Percentiles rank a stretch among this genome's conserved stretches.
Conservation (phyloP, 2,888 invertebrate species). For the Polyommatus iphigenia region DNA sequence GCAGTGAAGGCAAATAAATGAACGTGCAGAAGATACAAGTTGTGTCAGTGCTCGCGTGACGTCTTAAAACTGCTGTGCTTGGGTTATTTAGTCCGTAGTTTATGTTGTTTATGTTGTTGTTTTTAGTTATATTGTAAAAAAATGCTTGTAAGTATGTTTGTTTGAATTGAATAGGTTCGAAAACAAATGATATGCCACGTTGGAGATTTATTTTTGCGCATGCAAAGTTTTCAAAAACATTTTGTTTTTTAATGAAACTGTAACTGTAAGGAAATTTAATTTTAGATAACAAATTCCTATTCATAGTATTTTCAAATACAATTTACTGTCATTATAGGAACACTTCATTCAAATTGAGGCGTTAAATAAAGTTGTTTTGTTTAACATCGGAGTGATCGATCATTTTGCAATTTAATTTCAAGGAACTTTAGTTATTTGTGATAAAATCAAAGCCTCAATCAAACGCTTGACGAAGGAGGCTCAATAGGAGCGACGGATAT, state of each 20-base stretch:
- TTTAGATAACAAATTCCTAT: neutral
- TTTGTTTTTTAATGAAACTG: too few species aligned
- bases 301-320: neutral
- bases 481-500: constrained; percentile 36
- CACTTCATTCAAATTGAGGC: neutral
- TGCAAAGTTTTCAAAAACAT: too few species aligned
- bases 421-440: constrained; percentile 21
- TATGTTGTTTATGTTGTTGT: too few species aligned
- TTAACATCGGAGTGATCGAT: neutral
- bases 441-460: constrained; percentile 28
- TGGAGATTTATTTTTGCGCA: too few species aligned
- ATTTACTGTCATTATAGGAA: neutral
- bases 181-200: too few species aligned
- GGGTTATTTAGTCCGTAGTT: too few species aligned
- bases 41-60: neutral
- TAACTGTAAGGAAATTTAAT: neutral
- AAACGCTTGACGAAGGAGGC: constrained; percentile 3
- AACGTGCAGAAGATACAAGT: neutral
- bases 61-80: too few species aligned
- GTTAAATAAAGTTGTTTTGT: neutral
- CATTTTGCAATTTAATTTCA: constrained; percentile 22
- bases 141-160: too few species aligned
- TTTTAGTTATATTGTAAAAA: too few species aligned
- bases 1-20: neutral
- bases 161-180: too few species aligned